Evolutionary conservation across 2,113 vertebrate species (phyloP), one percentile per base, ranked within the genome.

Genomic region (Lontra canadensis): DNA sequence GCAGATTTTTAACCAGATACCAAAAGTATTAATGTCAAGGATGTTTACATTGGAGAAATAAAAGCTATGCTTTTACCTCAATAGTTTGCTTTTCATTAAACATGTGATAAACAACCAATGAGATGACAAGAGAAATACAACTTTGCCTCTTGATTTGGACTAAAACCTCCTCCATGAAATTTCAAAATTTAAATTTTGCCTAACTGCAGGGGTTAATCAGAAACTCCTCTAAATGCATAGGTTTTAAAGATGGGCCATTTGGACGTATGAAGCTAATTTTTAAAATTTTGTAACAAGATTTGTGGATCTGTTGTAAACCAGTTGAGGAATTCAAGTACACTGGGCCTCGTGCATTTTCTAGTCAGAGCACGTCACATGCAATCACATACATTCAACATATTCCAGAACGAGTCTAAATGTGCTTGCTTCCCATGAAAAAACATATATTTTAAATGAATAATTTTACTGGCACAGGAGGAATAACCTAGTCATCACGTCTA

Each of bases 231-330:
- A 69, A 69, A 85, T 52, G 20, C 13, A 34, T 83, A 31, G 11
- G 31, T 95, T 95, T 95, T 88, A 65, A 94, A 83, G 61, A 79
- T 69, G 18, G 42, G 20, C 17, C 42, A 94, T 71, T 86, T 76
- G 21, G 36, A 18, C 11, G 86, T 78, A 44, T 49, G 17, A 34
- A 29, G 78, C 47, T 88, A 36, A 6, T 55, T 89, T 89, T 36
- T 2, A 73, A 88, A 67, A 11, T 82, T 81, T 94, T 67, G 39
- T 47, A 79, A 63, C 47, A 90, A 95, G 90, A 86, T 88, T 74
- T 47, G 9, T 49, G 6, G 8, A 49, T 85, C 29, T 88, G 10
- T 73, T 87, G 0, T 47, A 89, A 94, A 86, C 49, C 23, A 93
- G 13, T 39, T 79, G 61, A 97, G 55, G n/a, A 96, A 87, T 49